A percentile compares a stretch with the other conserved stretches of the same genome.
phyloP scores from a whole-genome alignment of 2,888 invertebrate species.

The Ennomos erosarius region DNA sequence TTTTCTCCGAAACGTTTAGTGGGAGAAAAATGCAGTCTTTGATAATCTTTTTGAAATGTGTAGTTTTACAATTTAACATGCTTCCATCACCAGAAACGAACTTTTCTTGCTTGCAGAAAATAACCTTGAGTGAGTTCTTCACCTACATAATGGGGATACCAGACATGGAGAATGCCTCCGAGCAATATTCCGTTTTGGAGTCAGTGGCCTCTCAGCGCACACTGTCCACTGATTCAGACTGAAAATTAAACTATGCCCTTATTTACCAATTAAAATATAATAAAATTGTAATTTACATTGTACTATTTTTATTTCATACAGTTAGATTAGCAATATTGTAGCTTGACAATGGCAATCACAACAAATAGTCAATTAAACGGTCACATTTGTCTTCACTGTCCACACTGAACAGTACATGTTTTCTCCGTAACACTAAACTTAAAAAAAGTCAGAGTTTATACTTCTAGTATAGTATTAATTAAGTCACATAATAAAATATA shows the following conservation, averaged over 20 bases:
- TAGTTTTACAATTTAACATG: too few species aligned
- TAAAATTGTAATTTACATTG: slow-evolving; percentile 1
- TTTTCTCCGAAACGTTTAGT: too few species aligned
- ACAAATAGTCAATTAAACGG: neutral
- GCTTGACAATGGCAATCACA: slow-evolving; percentile 18
- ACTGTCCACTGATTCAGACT: slow-evolving; percentile 45
- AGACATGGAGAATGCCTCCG: slow-evolving; percentile 60
- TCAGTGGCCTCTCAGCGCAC: slow-evolving; percentile 48
- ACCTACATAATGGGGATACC: slow-evolving; percentile 81
- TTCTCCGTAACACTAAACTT: slow-evolving; percentile 34
- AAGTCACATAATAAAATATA: slow-evolving; percentile 43
- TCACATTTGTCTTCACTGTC: slow-evolving; percentile 12
- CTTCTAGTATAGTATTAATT: slow-evolving; percentile 29
- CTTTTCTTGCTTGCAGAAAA: slow-evolving; percentile 57
- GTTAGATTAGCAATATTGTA: slow-evolving; percentile 1
- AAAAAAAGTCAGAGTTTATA: slow-evolving; percentile 28
- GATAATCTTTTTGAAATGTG: too few species aligned
- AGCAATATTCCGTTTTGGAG: slow-evolving; percentile 51
- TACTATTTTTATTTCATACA: slow-evolving; percentile 9
- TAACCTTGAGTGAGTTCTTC: slow-evolving; percentile 70
- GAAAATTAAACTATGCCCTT: slow-evolving; percentile 35
- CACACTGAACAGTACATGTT: slow-evolving; percentile 21
- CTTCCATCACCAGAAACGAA: too few species aligned
- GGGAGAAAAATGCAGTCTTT: too few species aligned
- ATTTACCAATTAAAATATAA: slow-evolving; percentile 35